Evolutionary conservation across 2,113 vertebrate genomes (phyloP).

Genomic region (Microtus richardsoni): DNA sequence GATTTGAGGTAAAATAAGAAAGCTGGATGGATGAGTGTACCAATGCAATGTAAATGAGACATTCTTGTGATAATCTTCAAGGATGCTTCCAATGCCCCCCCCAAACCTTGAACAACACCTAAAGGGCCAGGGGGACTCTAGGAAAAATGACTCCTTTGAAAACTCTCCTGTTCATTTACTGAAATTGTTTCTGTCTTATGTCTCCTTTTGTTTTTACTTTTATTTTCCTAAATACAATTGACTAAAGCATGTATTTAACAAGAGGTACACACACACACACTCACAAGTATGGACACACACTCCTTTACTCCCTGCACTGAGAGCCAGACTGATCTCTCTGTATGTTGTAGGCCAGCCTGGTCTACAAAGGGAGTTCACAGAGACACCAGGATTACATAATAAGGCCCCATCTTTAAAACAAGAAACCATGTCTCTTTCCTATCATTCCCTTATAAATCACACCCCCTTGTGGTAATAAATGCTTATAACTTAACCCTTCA

Average conservation of each 20-base stretch:
- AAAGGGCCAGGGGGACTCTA: neutral
- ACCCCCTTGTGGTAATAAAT: slow-evolving; percentile 13
- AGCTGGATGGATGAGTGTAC: neutral
- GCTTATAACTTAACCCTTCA: neutral
- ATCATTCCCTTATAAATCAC: neutral
- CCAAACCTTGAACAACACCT: neutral
- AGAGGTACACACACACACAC: neutral
- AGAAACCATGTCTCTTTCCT: neutral
- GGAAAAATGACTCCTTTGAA: neutral
- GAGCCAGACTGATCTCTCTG: neutral
- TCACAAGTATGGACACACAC: neutral
- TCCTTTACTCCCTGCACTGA: neutral
- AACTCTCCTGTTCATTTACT: neutral
- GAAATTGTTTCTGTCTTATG: neutral
- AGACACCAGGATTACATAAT: neutral
- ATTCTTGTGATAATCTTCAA: neutral
- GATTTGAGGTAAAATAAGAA: neutral
- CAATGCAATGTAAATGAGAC: neutral
- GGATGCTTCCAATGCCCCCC: neutral
- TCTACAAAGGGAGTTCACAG: neutral
- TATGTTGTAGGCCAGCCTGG: too few species aligned
- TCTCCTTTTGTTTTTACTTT: neutral
- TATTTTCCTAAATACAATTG: neutral
- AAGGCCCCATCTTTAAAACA: neutral
- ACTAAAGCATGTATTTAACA: neutral